These are phyloP conservation scores for Papilio polyxenes DNA, from an alignment of 1,140 invertebrate species.

Conservation along the genomic window DNA sequence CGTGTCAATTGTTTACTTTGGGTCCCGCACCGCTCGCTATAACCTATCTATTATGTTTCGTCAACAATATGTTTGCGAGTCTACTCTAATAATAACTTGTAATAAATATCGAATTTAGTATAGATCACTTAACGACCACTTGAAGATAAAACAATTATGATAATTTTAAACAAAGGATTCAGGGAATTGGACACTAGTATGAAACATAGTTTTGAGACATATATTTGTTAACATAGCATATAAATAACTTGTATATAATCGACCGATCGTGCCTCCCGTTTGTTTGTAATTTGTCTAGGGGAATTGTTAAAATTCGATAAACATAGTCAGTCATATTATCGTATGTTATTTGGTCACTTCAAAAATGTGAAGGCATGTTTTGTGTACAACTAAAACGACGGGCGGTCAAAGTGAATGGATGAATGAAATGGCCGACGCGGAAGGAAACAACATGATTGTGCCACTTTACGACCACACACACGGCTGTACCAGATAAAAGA, in stretches of 20 bases:
- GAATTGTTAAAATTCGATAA: too few relatives aligned
- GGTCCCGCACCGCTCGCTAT: slow-evolving; percentile 38
- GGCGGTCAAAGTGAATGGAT: slow-evolving; percentile 17
- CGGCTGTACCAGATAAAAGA: neutral
- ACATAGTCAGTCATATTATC: neutral
- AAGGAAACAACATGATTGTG: slow-evolving; percentile 26
- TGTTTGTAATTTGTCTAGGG: neutral
- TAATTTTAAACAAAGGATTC: neutral
- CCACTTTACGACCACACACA: slow-evolving; percentile 21
- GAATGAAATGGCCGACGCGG: slow-evolving; percentile 7
- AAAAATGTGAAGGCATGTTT: slow-evolving; percentile 27
- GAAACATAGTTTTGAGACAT: neutral
- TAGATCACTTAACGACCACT: neutral
- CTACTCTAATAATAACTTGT: neutral
- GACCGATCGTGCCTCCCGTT: neutral
- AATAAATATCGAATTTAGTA: slow-evolving; percentile 1
- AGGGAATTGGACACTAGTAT: neutral
- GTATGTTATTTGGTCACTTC: neutral
- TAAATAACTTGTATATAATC: too few relatives aligned
- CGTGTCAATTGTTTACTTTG: neutral
- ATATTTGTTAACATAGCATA: too few relatives aligned
- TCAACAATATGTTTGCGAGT: slow-evolving; percentile 50
- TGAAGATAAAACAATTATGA: neutral
- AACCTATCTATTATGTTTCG: slow-evolving; percentile 46
- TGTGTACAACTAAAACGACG: slow-evolving; percentile 4